Percentiles rank a stretch among this genome's conserved stretches.
Evolutionary conservation across 2,797 vertebrate species (phyloP).

Genomic region (Enteromius mattozi): DNA sequence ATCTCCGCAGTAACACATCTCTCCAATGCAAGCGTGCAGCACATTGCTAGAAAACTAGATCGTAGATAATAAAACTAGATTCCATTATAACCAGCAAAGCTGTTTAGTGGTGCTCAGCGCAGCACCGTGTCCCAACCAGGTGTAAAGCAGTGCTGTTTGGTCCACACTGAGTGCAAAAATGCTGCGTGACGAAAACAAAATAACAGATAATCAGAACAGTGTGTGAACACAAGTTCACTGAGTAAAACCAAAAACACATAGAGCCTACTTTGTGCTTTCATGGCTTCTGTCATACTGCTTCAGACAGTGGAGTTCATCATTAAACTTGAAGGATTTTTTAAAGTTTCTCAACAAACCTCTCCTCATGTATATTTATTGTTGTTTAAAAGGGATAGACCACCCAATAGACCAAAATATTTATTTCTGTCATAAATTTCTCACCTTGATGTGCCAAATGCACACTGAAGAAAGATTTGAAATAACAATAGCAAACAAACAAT

Average conservation of each 20-base stretch:
- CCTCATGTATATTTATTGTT: not conserved
- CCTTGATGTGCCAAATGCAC: not conserved
- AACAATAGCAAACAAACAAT: too few species aligned
- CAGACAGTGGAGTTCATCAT: not conserved
- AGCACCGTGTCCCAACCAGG: not conserved
- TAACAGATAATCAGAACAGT: slow-evolving; percentile 1
- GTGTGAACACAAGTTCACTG: slow-evolving; percentile 1
- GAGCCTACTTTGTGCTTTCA: not conserved
- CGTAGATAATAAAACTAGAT: not conserved
- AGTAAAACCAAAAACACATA: not conserved
- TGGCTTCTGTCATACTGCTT: not conserved
- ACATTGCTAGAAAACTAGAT: not conserved
- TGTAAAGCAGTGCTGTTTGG: not conserved
- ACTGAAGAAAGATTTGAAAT: too few species aligned
- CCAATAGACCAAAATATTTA: too few species aligned
- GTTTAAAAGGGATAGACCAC: not conserved
- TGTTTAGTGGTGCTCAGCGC: slow-evolving; percentile 13
- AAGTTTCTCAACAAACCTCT: not conserved
- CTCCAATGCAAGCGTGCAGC: slow-evolving; percentile 2
- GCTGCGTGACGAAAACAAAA: slow-evolving; percentile 17
- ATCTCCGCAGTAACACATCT: slow-evolving; percentile 41
- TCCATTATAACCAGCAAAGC: slow-evolving; percentile 23
- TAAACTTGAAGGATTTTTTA: not conserved
- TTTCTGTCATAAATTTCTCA: not conserved
- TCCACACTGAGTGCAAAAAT: slow-evolving; percentile 13